phyloP scores from a whole-genome alignment of 30 jellyfish, hydroid and myxozoan species.

The Haliclystus octoradiatus region DNA sequence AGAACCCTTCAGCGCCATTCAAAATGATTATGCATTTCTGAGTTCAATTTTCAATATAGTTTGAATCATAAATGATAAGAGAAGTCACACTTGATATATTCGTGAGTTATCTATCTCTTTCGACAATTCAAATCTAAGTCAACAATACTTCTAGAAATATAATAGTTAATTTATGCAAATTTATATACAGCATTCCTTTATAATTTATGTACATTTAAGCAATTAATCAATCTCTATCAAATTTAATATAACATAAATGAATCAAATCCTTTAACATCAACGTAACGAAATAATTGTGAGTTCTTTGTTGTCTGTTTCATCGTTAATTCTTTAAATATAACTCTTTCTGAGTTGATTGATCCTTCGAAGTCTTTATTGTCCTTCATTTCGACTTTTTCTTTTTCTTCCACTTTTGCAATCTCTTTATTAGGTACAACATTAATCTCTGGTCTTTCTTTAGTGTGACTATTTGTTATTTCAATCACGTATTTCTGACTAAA shows the following conservation, averaged over 20 bases:
- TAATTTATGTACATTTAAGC: too few species aligned
- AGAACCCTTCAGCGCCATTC: too few species aligned
- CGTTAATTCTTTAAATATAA: background rate
- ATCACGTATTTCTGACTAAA: background rate
- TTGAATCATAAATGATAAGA: too few species aligned
- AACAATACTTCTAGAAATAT: too few species aligned
- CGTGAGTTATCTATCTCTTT: too few species aligned
- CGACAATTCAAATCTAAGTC: too few species aligned
- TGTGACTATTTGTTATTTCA: background rate
- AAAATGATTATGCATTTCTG: too few species aligned
- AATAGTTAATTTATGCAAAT: too few species aligned
- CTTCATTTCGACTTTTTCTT: background rate
- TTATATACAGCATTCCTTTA: too few species aligned
- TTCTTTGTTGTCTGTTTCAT: background rate
- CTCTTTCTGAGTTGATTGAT: background rate
- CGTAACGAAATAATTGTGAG: background rate
- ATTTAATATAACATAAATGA: background rate
- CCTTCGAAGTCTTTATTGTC: background rate
- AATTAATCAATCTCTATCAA: background rate
- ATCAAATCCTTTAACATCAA: background rate
- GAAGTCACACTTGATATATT: too few species aligned
- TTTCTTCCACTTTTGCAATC: background rate
- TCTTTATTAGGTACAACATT: background rate
- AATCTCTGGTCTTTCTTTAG: background rate
- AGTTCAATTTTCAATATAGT: too few species aligned